Evolutionary conservation across 2,888 invertebrate genomes (phyloP), one percentile per base, ranked within the genome.

Genomic region (Scaptodrosophila latifasciaeformis): DNA sequence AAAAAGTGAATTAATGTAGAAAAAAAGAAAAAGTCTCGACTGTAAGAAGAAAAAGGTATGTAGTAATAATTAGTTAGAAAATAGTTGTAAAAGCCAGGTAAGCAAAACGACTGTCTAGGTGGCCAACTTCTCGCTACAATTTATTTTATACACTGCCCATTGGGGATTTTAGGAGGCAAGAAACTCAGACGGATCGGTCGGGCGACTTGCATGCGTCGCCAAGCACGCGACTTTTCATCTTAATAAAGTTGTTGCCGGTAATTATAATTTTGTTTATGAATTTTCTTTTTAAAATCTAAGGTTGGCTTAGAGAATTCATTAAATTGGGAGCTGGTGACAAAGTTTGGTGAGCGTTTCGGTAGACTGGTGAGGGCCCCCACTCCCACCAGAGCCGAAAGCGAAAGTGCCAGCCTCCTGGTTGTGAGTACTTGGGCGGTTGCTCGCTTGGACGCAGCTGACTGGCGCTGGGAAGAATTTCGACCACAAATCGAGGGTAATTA

Each of bases 401-500:
- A 75, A 75, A 75, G 75, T 75, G 78, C 81, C 79, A 63, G 10
- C 2, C 10, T 17, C 18, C 17, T 43, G 56, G 21, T 12, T 12
- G 42, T 42, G 19, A 29, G 43, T 29, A 42, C 34, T 54, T 45
- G 54, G 24, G 48, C 53, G 39, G 55, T 61, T 50, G 55, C 43
- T 45, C 55, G 55, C 46, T 64, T 62, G 65, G 68, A 67, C 79
- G 59, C 77, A 80, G 68, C 59, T 68, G 78, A 78, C 63, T 69
- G 78, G 53, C 62, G 70, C 65, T 80, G 82, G 68, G 76, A 72
- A 82, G 82, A 78, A 82, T 82, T 72, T 75, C 63, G 66, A 81
- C 79, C 79, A 79, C 79, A 81, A 82, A 75, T 75, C 81, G 70
- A 56, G 54, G 59, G 81, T 78, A 79, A 82, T 79, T 79, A 75